Percentiles rank a stretch among this genome's conserved stretches.
phyloP scores from a whole-genome alignment of 37 sponge, comb jelly and placozoan genomes.

The Ianthella basta region DNA sequence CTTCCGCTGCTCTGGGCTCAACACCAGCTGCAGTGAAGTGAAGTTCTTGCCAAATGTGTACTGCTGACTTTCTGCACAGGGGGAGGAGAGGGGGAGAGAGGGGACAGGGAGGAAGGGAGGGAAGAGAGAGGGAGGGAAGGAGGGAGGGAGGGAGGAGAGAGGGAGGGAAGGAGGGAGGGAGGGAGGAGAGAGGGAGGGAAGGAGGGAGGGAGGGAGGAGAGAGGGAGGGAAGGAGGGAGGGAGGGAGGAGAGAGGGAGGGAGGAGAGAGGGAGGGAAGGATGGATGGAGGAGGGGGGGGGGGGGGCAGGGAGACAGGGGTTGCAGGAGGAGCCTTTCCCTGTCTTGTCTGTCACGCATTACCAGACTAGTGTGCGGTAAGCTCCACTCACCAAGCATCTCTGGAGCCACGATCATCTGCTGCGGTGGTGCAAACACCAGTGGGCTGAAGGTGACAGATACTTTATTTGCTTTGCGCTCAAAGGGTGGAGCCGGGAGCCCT shows the following conservation, averaged over 20 bases:
- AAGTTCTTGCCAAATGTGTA: too few relatives aligned
- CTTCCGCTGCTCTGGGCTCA: background rate
- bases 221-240: conserved; percentile 9
- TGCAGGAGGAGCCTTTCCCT: too few relatives aligned
- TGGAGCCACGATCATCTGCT: background rate
- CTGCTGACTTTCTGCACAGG: background rate
- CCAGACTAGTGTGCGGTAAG: too few relatives aligned
- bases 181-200: background rate
- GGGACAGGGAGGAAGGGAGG: background rate
- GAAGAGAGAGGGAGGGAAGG: too few relatives aligned
- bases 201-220: conserved; percentile 21
- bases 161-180: background rate
- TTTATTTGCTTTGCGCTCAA: background rate
- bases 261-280: too few relatives aligned
- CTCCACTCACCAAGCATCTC: background rate
- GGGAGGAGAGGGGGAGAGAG: too few relatives aligned
- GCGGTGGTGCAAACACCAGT: background rate
- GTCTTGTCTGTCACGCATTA: too few relatives aligned
- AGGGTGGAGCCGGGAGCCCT: background rate
- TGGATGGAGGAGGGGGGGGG: too few relatives aligned
- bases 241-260: background rate
- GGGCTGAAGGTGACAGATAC: background rate
- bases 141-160: conserved; percentile 10
- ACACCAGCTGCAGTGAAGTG: background rate
- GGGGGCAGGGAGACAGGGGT: too few relatives aligned